phyloP scores from a whole-genome alignment of 2,888 invertebrate species.

The Didymodactylos carnosus region DNA sequence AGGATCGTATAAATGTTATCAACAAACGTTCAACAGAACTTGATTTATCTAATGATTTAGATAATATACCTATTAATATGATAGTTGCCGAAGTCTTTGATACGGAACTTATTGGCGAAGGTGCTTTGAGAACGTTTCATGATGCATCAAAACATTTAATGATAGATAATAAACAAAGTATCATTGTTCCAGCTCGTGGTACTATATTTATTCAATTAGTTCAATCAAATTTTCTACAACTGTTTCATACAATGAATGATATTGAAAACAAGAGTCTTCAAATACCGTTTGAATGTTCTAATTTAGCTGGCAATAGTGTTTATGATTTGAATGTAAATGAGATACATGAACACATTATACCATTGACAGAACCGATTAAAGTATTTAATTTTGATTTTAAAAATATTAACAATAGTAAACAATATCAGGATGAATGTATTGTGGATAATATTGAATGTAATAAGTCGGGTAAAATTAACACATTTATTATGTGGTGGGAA shows the following conservation, averaged over 20 bases:
- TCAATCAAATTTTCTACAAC: slow-evolving; percentile 50
- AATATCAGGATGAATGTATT: slow-evolving; percentile 38
- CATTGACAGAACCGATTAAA: slow-evolving; percentile 49
- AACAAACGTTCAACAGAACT: slow-evolving; percentile 69
- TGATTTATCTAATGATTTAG: slow-evolving; percentile 57
- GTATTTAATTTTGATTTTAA: slow-evolving; percentile 56
- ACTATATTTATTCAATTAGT: slow-evolving; percentile 68
- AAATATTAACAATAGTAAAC: slow-evolving; percentile 49
- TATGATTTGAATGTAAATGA: slow-evolving; percentile 80
- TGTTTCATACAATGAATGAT: slow-evolving; percentile 39
- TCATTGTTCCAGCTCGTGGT: slow-evolving; percentile 62
- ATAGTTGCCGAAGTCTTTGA: slow-evolving; percentile 85
- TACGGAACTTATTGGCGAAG: slow-evolving; percentile 90
- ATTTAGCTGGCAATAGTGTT: slow-evolving; percentile 58
- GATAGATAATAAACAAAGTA: slow-evolving; percentile 37
- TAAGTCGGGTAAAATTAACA: slow-evolving; percentile 50
- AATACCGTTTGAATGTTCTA: slow-evolving; percentile 35
- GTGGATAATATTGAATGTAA: slow-evolving; percentile 26
- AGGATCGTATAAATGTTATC: slow-evolving; percentile 55
- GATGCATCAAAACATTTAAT: slow-evolving; percentile 65
- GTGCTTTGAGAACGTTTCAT: slow-evolving; percentile 68
- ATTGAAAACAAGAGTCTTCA: slow-evolving; percentile 24
- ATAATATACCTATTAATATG: slow-evolving; percentile 55
- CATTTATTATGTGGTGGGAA: slow-evolving; percentile 93
- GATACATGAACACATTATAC: slow-evolving; percentile 46